A percentile compares a stretch with the other conserved stretches of the same genome.
phyloP scores from a whole-genome alignment of 2,888 invertebrate species.

The Busseola fusca region DNA sequence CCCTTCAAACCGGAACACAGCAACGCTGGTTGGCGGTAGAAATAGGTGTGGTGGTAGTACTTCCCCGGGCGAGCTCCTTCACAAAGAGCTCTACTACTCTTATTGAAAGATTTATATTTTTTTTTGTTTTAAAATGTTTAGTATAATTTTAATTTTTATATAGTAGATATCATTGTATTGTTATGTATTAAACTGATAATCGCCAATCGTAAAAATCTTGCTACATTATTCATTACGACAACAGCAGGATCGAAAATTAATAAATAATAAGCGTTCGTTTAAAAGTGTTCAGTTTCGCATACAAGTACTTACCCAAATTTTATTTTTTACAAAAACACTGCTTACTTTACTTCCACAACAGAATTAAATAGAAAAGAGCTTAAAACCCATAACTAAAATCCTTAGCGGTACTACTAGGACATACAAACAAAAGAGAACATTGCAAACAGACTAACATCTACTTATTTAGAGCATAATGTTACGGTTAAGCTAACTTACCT shows the following conservation, averaged over 20 bases:
- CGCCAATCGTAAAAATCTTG: not conserved
- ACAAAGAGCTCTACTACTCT: constrained; percentile 7
- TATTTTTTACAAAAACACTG: not conserved
- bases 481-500: not conserved
- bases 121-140: not conserved
- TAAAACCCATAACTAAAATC: not conserved
- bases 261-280: not conserved
- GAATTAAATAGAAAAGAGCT: not conserved
- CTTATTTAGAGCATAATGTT: not conserved
- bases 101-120: too few relatives aligned
- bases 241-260: not conserved
- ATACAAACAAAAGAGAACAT: constrained; percentile 8
- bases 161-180: not conserved
- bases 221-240: constrained; percentile 3
- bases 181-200: not conserved
- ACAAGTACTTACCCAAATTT: not conserved
- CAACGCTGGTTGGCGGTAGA: not conserved
- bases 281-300: not conserved
- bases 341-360: not conserved
- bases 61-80: not conserved
- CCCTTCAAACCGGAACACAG: not conserved
- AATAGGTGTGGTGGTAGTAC: constrained; percentile 10
- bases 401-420: not conserved
- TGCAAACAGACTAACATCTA: constrained; percentile 4
- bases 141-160: too few relatives aligned